Conservation (phyloP, 2,797 vertebrate species). For the Steatocranus sp. region DNA sequence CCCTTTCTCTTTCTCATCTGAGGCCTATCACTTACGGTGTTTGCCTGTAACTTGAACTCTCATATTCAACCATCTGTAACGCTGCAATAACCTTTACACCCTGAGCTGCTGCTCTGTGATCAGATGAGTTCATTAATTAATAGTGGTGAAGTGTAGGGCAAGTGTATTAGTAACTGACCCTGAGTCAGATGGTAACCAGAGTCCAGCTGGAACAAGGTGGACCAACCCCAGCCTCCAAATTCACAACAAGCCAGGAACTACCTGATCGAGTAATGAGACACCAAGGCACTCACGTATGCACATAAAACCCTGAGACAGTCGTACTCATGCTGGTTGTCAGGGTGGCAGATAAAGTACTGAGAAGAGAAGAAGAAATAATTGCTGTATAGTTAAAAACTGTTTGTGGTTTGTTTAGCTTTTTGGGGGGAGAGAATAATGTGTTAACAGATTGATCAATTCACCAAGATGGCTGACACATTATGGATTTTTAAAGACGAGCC, state of each 20-base stretch:
- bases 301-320: background rate
- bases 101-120: conserved; percentile 41
- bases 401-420: background rate
- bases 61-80: conserved; percentile 56
- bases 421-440: background rate
- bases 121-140: conserved; percentile 53
- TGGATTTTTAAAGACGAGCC: background rate
- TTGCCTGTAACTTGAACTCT: conserved; percentile 59
- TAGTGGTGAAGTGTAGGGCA: conserved; percentile 7
- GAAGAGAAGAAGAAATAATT: background rate
- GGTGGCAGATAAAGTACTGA: background rate
- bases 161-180: conserved; percentile 54
- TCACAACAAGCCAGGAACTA: conserved; percentile 58
- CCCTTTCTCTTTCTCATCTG: conserved; percentile 58
- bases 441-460: conserved; percentile 7
- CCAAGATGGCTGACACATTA: background rate
- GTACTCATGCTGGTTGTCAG: background rate
- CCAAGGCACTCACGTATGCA: conserved; percentile 26
- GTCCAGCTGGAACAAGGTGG: conserved; percentile 19
- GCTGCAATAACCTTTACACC: conserved; percentile 34
- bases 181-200: conserved; percentile 66
- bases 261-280: conserved; percentile 68
- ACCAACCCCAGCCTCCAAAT: conserved; percentile 28
- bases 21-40: conserved; percentile 58
- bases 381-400: background rate